Evolutionary conservation across 2,113 vertebrate species (phyloP).

Genomic region (Scolopax mira): DNA sequence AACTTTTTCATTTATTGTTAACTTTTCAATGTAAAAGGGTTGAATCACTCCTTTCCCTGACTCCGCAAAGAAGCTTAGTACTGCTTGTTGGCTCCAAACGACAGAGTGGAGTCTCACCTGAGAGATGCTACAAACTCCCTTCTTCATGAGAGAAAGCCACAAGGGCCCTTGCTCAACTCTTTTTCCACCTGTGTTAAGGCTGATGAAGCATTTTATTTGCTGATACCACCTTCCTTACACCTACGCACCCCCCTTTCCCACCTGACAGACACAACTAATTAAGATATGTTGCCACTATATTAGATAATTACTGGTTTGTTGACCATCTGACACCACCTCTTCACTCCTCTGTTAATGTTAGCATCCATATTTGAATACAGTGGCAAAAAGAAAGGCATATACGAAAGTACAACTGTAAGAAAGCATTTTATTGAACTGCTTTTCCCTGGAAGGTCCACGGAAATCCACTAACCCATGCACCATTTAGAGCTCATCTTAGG

Average conservation of each 20-base stretch:
- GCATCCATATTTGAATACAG: background rate
- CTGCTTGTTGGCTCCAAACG: rapidly evolving
- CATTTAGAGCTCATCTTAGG: background rate
- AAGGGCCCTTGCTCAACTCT: background rate
- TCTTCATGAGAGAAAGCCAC: background rate
- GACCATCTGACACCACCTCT: background rate
- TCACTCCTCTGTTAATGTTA: rapidly evolving
- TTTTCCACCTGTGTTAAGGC: background rate
- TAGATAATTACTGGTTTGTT: background rate
- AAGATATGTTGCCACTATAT: background rate
- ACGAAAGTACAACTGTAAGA: background rate
- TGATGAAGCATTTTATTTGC: background rate
- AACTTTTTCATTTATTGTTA: rapidly evolving
- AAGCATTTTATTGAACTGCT: background rate
- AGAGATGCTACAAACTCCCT: background rate
- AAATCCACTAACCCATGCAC: background rate
- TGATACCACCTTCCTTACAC: background rate
- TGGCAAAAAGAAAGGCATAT: background rate
- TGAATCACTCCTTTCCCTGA: rapidly evolving
- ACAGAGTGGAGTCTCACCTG: rapidly evolving
- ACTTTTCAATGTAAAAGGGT: background rate
- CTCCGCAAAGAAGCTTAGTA: background rate
- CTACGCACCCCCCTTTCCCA: background rate
- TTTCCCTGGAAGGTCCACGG: background rate
- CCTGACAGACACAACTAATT: background rate